Conservation (phyloP, 2,113 vertebrate species). For the Oryzias celebensis region DNA sequence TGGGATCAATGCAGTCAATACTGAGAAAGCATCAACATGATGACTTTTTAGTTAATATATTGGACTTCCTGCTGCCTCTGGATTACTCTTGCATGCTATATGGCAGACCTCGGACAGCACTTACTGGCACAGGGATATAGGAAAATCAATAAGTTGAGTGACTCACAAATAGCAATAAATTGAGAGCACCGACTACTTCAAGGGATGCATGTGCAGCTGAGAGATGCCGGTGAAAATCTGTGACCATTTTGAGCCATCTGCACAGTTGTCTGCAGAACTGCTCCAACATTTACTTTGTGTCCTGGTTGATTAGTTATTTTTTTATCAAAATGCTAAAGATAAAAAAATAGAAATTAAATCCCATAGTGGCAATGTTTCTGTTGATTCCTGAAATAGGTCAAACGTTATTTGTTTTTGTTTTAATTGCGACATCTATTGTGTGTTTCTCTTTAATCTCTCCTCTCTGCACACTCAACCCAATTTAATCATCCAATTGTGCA, state of each 20-base stretch:
- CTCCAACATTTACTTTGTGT: constrained; percentile 1
- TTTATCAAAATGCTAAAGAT: constrained; percentile 16
- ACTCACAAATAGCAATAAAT: constrained; percentile 54
- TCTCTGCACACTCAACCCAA: constrained; percentile 31
- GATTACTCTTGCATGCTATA: constrained; percentile 46
- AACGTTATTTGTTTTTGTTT: constrained; percentile 19
- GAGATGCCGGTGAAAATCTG: constrained; percentile 12
- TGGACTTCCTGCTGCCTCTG: constrained; percentile 52
- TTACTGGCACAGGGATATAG: constrained; percentile 55
- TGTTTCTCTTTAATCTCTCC: constrained; percentile 8
- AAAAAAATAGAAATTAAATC: neutral
- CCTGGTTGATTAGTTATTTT: neutral
- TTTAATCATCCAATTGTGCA: constrained; percentile 58
- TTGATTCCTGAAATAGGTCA: constrained; percentile 41
- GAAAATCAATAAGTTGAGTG: constrained; percentile 67
- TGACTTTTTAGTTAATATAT: constrained; percentile 53
- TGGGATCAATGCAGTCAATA: constrained; percentile 58
- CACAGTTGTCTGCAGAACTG: no score
- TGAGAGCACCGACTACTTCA: constrained; percentile 28
- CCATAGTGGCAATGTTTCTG: neutral
- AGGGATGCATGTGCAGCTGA: constrained; percentile 18
- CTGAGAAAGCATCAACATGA: constrained; percentile 29
- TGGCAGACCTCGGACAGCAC: constrained; percentile 54
- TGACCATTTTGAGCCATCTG: neutral
- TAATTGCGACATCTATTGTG: constrained; percentile 32